A percentile compares a stretch with the other conserved stretches of the same genome.
These are phyloP conservation scores for Threskiornis aethiopicus DNA, from an alignment of 2,797 vertebrate species.

Conservation along the genomic window DNA sequence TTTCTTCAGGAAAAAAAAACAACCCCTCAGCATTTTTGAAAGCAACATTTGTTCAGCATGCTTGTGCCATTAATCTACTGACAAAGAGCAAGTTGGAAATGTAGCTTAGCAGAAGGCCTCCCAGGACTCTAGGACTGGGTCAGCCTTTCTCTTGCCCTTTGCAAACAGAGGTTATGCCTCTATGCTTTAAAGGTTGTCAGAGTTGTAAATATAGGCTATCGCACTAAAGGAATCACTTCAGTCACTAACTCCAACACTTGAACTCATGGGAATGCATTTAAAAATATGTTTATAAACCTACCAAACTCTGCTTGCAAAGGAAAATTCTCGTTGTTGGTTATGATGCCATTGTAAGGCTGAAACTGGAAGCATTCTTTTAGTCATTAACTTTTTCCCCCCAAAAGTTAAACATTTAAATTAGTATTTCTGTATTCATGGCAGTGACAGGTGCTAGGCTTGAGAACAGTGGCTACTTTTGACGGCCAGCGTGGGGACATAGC, in stretches of 20 bases:
- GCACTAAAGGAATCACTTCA: background rate
- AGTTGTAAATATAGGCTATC: background rate
- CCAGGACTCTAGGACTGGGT: background rate
- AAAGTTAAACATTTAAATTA: constrained; percentile 57
- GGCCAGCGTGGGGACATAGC: background rate
- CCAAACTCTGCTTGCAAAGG: background rate
- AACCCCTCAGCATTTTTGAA: background rate
- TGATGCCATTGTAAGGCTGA: background rate
- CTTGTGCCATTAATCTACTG: background rate
- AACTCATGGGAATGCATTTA: background rate
- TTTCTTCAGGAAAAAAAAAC: background rate
- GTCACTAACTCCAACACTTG: background rate
- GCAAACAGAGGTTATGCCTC: background rate
- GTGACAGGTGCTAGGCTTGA: background rate
- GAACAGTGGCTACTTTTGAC: constrained; percentile 44
- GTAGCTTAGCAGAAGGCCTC: background rate
- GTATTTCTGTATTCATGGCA: constrained; percentile 35
- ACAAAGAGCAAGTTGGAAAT: background rate
- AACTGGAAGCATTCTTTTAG: constrained; percentile 1
- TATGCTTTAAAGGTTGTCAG: background rate
- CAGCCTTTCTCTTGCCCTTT: background rate
- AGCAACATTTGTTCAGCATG: background rate
- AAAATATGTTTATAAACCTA: background rate
- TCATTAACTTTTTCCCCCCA: background rate
- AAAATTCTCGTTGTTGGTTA: background rate